Conservation (phyloP, 2,113 vertebrate genomes). For the Anas platyrhynchos region DNA sequence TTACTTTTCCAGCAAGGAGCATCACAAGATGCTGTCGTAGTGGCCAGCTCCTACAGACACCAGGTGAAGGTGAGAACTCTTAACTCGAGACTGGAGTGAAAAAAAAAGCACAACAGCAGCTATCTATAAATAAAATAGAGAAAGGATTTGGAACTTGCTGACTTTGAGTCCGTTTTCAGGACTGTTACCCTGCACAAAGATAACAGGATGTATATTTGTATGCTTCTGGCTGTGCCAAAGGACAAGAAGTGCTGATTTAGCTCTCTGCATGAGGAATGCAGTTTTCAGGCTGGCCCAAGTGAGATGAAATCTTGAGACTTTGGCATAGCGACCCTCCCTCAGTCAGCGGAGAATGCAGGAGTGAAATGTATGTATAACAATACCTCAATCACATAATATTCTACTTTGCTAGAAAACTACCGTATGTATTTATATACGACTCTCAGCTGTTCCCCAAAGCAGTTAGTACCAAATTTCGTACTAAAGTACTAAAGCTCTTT, state of each 20-base stretch:
- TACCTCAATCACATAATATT: not conserved
- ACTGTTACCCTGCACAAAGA: not conserved
- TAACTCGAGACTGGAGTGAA: not conserved
- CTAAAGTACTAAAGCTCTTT: not conserved
- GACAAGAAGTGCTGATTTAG: not conserved
- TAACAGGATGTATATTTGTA: not conserved
- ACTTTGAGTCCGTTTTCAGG: not conserved
- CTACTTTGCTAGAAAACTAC: not conserved
- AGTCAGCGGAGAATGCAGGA: not conserved
- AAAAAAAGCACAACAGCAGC: not conserved
- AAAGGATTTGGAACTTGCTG: not conserved
- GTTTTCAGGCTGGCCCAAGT: not conserved
- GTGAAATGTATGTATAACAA: not conserved
- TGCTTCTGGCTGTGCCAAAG: not conserved
- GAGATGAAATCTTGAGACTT: not conserved
- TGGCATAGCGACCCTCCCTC: not conserved
- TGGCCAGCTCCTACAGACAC: not conserved
- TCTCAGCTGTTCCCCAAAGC: not conserved
- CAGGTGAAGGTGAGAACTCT: not conserved
- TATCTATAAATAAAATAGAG: not conserved
- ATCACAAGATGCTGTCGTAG: not conserved
- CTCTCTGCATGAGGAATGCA: not conserved
- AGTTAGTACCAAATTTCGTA: not conserved
- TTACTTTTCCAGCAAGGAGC: not conserved
- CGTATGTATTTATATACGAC: not conserved